A percentile compares a stretch with the other conserved stretches of the same genome.
These are phyloP conservation scores for Leucoraja ocellata DNA, from an alignment of 2,797 vertebrate species.

Conservation along the genomic window DNA sequence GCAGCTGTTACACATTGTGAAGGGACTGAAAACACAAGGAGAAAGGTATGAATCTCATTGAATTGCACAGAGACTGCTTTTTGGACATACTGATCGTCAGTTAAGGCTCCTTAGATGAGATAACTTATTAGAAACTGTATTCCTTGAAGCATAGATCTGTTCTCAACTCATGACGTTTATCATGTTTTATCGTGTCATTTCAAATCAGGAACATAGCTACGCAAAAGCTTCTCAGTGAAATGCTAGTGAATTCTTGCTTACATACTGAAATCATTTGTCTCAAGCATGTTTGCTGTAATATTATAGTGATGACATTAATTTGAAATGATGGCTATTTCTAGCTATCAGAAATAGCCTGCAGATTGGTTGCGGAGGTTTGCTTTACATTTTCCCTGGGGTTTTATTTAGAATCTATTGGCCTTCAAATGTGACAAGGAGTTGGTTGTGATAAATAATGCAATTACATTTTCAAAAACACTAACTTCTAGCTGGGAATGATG, in stretches of 20 bases:
- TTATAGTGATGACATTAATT: neutral
- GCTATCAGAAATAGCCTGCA: too few relatives aligned
- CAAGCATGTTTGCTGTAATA: slow-evolving; percentile 7
- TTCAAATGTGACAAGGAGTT: neutral
- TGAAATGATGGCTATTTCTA: neutral
- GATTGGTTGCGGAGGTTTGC: neutral
- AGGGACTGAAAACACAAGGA: slow-evolving; percentile 1
- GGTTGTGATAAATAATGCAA: slow-evolving; percentile 6
- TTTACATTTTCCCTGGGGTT: neutral
- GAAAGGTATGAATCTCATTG: neutral
- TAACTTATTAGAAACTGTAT: neutral
- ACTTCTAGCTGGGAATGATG: neutral
- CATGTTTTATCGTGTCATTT: neutral
- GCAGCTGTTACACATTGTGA: neutral
- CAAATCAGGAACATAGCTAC: neutral
- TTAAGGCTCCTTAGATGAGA: neutral
- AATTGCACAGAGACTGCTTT: neutral
- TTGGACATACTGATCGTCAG: neutral
- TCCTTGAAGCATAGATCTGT: neutral
- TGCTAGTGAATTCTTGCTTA: neutral
- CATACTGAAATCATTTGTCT: neutral
- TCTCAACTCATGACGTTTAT: neutral
- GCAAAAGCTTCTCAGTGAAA: neutral
- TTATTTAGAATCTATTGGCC: neutral
- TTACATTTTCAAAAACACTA: neutral